Conservation (phyloP, 2,888 invertebrate species). For the Blastobasis adustella region DNA sequence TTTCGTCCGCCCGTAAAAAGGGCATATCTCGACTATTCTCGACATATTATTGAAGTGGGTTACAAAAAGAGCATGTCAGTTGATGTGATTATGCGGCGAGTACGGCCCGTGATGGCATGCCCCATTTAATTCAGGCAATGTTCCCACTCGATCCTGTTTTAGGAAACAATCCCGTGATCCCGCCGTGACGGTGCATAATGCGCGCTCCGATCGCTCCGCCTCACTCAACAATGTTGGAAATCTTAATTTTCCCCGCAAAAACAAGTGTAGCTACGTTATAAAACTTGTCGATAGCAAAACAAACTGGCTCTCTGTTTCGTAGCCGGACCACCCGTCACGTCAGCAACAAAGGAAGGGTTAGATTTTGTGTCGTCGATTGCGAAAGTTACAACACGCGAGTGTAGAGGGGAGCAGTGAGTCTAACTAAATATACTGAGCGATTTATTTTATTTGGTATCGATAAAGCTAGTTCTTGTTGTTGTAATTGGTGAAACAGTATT, state of each 20-base stretch:
- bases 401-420: too few relatives aligned
- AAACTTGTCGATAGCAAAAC: too few relatives aligned
- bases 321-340: too few relatives aligned
- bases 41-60: not conserved
- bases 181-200: constrained; percentile 71
- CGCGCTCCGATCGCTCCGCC: constrained; percentile 32
- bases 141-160: constrained; percentile 60
- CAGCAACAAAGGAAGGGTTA: too few relatives aligned
- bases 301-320: too few relatives aligned
- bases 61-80: not conserved
- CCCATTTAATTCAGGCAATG: constrained; percentile 52
- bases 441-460: too few relatives aligned
- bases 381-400: too few relatives aligned
- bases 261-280: too few relatives aligned
- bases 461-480: too few relatives aligned
- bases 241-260: constrained; percentile 16
- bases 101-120: constrained; percentile 5
- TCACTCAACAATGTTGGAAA: constrained; percentile 55
- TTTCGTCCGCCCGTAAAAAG: not conserved
- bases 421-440: too few relatives aligned
- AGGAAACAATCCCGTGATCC: constrained; percentile 69
- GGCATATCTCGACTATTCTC: not conserved
- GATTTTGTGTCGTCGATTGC: too few relatives aligned
- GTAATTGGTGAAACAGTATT: too few relatives aligned
- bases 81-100: constrained; percentile 18